A percentile compares a stretch with the other conserved stretches of the same genome.
These are phyloP conservation scores for Rhagonycha fulva DNA, from an alignment of 2,888 invertebrate genomes.

Conservation along the genomic window DNA sequence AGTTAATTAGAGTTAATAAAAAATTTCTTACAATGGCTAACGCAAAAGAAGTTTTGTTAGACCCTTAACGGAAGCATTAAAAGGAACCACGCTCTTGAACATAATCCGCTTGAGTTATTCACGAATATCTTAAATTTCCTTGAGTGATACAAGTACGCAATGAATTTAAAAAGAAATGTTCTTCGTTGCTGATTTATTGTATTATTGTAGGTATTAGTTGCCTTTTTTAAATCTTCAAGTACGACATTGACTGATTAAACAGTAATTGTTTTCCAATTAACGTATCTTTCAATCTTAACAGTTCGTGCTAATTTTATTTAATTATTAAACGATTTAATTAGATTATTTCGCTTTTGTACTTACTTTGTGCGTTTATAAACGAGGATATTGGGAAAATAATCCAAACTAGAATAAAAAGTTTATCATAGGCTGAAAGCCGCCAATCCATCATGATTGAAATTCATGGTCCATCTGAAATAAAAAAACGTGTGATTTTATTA, in stretches of 20 bases:
- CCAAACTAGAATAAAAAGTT: conserved; percentile 4
- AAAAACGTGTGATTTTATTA: not conserved
- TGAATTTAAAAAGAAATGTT: not conserved
- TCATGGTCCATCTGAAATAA: conserved; percentile 23
- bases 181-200: not conserved
- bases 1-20: not conserved
- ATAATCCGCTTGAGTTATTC: conserved; percentile 30
- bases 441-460: conserved; percentile 23
- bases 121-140: conserved; percentile 3
- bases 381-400: not conserved
- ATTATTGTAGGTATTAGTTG: not conserved
- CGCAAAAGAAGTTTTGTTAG: conserved; percentile 11
- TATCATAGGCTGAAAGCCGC: conserved; percentile 21
- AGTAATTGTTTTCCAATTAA: not conserved
- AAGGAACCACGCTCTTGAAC: conserved; percentile 37
- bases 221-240: not conserved
- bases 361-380: not conserved
- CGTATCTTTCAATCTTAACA: not conserved
- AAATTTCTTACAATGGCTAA: not conserved
- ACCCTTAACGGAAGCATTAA: conserved; percentile 17
- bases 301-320: not conserved
- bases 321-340: not conserved
- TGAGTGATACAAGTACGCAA: not conserved
- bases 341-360: not conserved
- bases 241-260: not conserved